phyloP scores from a whole-genome alignment of 1,140 invertebrate species.

The Scaptodrosophila lebanonensis region DNA sequence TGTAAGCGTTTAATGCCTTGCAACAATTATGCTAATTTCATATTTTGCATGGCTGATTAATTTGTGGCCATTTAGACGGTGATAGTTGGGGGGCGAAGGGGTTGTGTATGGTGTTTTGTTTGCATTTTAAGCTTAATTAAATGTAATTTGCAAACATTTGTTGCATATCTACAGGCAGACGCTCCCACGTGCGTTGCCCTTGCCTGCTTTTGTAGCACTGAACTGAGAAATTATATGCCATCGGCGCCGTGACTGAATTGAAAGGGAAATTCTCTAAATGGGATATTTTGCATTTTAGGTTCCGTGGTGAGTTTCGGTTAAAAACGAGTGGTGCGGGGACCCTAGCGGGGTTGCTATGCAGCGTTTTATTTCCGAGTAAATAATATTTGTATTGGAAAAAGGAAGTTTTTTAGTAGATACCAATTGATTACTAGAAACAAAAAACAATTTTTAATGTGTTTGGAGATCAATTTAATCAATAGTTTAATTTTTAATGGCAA shows the following conservation, averaged over 20 bases:
- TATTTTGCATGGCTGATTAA: too few relatives aligned
- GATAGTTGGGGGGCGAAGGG: too few relatives aligned
- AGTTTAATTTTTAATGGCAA: too few relatives aligned
- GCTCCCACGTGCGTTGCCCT: not conserved
- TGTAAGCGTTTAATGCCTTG: too few relatives aligned
- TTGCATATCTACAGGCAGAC: not conserved
- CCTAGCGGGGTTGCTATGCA: not conserved
- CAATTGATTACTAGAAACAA: not conserved
- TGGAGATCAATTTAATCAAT: not conserved
- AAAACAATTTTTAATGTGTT: not conserved
- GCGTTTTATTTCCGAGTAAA: not conserved
- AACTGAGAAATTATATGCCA: not conserved
- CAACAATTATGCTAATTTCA: too few relatives aligned
- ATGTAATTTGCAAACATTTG: not conserved
- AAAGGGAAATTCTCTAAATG: slow-evolving; percentile 31
- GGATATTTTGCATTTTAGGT: slow-evolving; percentile 25
- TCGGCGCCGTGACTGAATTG: slow-evolving; percentile 8
- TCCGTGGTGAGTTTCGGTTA: slow-evolving; percentile 23
- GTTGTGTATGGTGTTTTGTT: too few relatives aligned
- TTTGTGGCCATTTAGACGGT: too few relatives aligned
- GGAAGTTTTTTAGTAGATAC: too few relatives aligned
- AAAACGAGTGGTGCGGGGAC: not conserved
- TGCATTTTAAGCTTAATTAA: not conserved
- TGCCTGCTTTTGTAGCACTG: not conserved
- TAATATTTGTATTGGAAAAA: too few relatives aligned